A percentile compares a stretch with the other conserved stretches of the same genome.
Evolutionary conservation across 2,113 vertebrate species (phyloP).

Genomic region (Struthio camelus): DNA sequence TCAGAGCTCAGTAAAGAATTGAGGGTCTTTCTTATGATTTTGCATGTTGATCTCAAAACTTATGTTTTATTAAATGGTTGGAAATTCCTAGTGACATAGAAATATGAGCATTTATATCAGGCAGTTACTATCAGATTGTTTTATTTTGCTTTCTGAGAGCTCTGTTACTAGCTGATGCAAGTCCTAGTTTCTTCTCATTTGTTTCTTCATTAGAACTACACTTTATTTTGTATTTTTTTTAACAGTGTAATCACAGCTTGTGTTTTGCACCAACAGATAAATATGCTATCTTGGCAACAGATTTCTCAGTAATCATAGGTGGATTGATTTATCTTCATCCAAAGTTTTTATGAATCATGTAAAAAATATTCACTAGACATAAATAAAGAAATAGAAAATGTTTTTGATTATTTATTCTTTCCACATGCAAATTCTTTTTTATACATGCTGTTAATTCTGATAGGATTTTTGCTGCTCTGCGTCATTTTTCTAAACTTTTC

Average conservation of each 20-base stretch:
- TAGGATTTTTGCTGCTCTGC: constrained; percentile 70
- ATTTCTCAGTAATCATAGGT: not conserved
- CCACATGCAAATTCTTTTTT: constrained; percentile 68
- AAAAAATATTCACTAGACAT: not conserved
- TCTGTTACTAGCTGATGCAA: rapidly evolving
- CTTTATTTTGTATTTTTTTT: not conserved
- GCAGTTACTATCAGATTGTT: not conserved
- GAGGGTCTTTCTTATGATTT: not conserved
- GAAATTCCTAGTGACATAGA: not conserved
- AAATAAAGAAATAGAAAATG: not conserved
- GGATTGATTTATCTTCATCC: not conserved
- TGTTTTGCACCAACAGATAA: not conserved
- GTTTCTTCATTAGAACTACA: not conserved
- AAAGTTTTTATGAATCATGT: constrained; percentile 13
- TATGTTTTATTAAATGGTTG: not conserved
- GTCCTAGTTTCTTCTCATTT: not conserved
- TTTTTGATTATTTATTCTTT: constrained; percentile 36
- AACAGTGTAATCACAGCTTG: not conserved
- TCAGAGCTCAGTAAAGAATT: not conserved
- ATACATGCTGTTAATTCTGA: constrained; percentile 71
- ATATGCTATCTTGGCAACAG: not conserved
- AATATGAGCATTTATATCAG: not conserved
- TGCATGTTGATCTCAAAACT: not conserved
- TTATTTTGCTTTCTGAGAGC: not conserved
- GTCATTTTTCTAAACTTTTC: constrained; percentile 72